Evolutionary conservation across 2,797 vertebrate genomes (phyloP).

Genomic region (Chiroxiphia lanceolata): DNA sequence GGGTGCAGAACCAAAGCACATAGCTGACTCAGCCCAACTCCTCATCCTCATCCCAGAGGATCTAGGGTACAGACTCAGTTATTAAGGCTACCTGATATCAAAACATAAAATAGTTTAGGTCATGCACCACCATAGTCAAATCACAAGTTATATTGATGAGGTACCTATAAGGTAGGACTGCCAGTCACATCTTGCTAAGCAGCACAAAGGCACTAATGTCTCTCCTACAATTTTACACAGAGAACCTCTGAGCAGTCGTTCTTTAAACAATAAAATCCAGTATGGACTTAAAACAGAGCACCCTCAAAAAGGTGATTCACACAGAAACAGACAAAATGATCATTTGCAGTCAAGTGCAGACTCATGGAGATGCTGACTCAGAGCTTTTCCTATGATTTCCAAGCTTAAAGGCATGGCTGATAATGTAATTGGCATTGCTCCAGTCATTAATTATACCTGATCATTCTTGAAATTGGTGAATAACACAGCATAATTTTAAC

Average conservation of each 20-base stretch:
- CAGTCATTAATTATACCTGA: neutral
- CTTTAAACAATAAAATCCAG: neutral
- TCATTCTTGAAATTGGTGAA: neutral
- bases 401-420: neutral
- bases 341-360: neutral
- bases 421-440: neutral
- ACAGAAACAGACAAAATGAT: neutral
- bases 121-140: neutral
- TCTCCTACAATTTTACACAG: neutral
- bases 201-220: neutral
- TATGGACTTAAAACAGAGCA: neutral
- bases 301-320: neutral
- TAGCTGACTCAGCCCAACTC: neutral
- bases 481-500: neutral
- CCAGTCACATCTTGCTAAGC: neutral
- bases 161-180: neutral
- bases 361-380: neutral
- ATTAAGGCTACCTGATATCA: neutral
- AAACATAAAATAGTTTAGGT: neutral
- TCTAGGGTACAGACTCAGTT: neutral
- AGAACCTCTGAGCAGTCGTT: neutral
- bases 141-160: neutral
- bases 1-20: neutral
- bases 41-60: neutral
- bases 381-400: neutral